Conservation (phyloP, 1,140 invertebrate species). For the Lamellibrachia luymesi region DNA sequence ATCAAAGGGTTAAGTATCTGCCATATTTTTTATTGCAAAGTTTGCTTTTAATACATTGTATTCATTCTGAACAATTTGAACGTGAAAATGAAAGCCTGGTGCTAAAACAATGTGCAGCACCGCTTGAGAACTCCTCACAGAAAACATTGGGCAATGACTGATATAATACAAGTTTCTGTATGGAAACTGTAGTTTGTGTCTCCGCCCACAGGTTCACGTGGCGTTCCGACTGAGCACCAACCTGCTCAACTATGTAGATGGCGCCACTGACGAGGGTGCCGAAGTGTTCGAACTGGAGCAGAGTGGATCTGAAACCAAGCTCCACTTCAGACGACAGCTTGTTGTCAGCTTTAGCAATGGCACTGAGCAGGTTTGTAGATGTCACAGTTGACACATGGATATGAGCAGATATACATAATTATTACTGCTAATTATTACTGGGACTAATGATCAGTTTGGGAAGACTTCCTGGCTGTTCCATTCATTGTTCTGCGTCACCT, state of each 20-base stretch:
- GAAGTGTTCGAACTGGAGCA: slow-evolving; percentile 10
- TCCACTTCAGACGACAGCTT: slow-evolving; percentile 41
- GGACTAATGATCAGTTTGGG: too few species aligned
- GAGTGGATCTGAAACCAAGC: slow-evolving; percentile 30
- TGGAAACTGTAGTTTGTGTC: not conserved
- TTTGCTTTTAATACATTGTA: too few species aligned
- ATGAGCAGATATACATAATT: too few species aligned
- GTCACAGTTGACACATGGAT: not conserved
- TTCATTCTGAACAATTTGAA: too few species aligned
- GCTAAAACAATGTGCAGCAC: not conserved
- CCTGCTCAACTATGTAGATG: slow-evolving; percentile 30
- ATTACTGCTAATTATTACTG: too few species aligned
- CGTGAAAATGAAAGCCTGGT: not conserved
- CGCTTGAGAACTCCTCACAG: not conserved
- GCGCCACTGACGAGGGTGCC: slow-evolving; percentile 21
- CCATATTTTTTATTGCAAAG: too few species aligned
- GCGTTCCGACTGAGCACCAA: slow-evolving; percentile 42
- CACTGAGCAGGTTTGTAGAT: slow-evolving; percentile 37
- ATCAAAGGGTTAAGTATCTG: too few species aligned
- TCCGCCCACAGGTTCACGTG: slow-evolving; percentile 33
- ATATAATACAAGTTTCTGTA: not conserved
- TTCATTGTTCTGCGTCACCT: too few species aligned
- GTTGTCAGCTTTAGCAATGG: slow-evolving; percentile 46
- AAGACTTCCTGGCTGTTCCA: too few species aligned
- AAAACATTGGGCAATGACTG: not conserved